phyloP scores from a whole-genome alignment of 2,113 vertebrate species.

The Danionella cerebrum region DNA sequence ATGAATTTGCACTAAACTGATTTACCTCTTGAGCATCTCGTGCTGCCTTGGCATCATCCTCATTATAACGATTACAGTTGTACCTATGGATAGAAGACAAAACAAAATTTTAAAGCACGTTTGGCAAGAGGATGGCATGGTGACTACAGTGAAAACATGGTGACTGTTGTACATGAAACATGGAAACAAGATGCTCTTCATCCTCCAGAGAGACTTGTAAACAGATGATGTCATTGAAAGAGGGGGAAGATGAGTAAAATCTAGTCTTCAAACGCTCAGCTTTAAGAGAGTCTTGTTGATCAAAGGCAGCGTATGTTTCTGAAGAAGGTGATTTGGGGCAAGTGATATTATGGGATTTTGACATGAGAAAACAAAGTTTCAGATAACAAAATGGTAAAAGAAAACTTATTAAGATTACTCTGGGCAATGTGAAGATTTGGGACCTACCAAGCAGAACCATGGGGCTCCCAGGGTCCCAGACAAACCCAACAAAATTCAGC shows the following conservation, averaged over 20 bases:
- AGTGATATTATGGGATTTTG: not conserved
- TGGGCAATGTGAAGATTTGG: too few species aligned
- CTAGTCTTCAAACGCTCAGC: not conserved
- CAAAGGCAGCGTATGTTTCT: not conserved
- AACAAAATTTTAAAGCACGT: not conserved
- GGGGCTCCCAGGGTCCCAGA: slow-evolving; percentile 97
- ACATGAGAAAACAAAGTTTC: not conserved
- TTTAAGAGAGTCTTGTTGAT: not conserved
- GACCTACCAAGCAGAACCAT: slow-evolving; percentile 94
- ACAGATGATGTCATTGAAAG: not conserved
- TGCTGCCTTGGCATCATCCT: slow-evolving; percentile 98
- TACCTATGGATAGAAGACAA: slow-evolving; percentile 68
- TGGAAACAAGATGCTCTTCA: not conserved
- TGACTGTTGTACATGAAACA: too few species aligned
- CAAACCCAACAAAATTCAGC: slow-evolving; percentile 99
- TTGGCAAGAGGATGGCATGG: too few species aligned
- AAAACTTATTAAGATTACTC: not conserved
- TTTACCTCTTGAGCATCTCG: slow-evolving; percentile 96
- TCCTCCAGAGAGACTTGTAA: not conserved
- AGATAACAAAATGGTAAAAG: not conserved
- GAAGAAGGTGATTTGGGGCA: not conserved
- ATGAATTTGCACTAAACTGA: not conserved
- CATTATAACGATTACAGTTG: slow-evolving; percentile 99
- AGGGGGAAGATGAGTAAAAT: not conserved
- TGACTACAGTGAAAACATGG: too few species aligned